Evolutionary conservation across 2,888 invertebrate genomes (phyloP).

Genomic region (Kryphioiulus occultus): DNA sequence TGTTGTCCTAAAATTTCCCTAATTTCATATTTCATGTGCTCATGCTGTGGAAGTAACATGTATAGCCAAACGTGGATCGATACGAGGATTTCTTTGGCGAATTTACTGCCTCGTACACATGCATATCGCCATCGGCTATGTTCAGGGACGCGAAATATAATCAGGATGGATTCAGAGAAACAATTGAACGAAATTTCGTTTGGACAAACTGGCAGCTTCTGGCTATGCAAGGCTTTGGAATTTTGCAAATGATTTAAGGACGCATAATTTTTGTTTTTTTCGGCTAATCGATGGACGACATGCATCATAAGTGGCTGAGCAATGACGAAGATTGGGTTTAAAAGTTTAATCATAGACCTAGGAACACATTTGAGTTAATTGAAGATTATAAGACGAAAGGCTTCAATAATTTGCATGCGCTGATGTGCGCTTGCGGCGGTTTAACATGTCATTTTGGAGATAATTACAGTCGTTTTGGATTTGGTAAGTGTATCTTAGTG

Average conservation of each 20-base stretch:
- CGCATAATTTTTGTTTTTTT: background rate
- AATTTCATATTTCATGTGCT: slow-evolving; percentile 20
- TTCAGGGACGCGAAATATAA: background rate
- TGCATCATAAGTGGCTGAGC: background rate
- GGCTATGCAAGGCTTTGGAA: background rate
- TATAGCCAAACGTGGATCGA: slow-evolving; percentile 2
- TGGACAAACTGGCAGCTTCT: background rate
- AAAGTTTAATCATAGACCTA: slow-evolving; percentile 30
- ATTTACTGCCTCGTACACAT: background rate
- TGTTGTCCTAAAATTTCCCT: slow-evolving; percentile 26
- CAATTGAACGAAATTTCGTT: slow-evolving; percentile 12
- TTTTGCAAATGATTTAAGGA: background rate
- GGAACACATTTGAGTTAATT: slow-evolving; percentile 1
- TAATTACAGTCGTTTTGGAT: slow-evolving; percentile 31
- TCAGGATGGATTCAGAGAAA: background rate
- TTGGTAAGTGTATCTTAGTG: slow-evolving; percentile 19
- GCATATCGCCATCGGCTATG: background rate
- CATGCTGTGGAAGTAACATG: background rate
- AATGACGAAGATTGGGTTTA: background rate
- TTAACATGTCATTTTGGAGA: background rate
- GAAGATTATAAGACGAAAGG: background rate
- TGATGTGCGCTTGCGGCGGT: slow-evolving; percentile 18
- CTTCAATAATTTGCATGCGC: background rate
- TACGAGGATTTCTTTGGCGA: background rate
- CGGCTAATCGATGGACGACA: background rate